Evolutionary conservation across 2,113 vertebrate genomes (phyloP).

Genomic region (Rostratula benghalensis): DNA sequence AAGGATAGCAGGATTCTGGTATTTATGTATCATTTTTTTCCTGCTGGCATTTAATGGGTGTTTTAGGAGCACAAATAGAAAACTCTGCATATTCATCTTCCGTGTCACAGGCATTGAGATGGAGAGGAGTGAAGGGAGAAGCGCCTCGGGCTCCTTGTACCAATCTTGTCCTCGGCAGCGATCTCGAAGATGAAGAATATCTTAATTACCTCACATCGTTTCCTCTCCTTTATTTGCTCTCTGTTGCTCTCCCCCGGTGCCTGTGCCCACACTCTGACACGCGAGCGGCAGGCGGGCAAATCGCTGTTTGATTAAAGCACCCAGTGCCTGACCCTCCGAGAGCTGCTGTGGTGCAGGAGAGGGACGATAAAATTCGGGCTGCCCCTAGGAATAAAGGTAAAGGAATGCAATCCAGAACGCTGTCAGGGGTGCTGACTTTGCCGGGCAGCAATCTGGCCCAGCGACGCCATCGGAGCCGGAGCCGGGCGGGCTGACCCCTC

Average conservation of each 20-base stretch:
- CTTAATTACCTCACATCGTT: constrained; percentile 47
- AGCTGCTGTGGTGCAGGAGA: background rate
- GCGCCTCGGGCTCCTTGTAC: background rate
- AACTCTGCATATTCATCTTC: constrained; percentile 50
- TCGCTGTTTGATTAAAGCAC: background rate
- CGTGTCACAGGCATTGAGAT: constrained; percentile 15
- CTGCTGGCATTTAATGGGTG: constrained; percentile 51
- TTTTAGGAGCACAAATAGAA: constrained; percentile 57
- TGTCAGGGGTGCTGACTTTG: background rate
- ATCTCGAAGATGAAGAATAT: constrained; percentile 46
- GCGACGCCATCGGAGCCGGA: background rate
- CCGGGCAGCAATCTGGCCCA: background rate
- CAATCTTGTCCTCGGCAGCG: constrained; percentile 10
- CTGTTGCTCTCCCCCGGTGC: background rate
- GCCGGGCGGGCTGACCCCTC: fast-evolving
- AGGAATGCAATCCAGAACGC: background rate
- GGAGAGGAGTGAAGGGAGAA: constrained; percentile 42
- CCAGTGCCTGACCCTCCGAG: background rate
- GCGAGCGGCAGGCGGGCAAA: background rate
- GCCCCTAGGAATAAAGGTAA: background rate
- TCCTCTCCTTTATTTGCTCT: background rate
- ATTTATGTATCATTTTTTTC: constrained; percentile 2
- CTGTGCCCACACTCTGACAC: background rate
- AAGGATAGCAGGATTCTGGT: background rate
- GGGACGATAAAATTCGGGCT: background rate